phyloP scores from a whole-genome alignment of 2,113 vertebrate genomes.

The Hippocampus barbouri region DNA sequence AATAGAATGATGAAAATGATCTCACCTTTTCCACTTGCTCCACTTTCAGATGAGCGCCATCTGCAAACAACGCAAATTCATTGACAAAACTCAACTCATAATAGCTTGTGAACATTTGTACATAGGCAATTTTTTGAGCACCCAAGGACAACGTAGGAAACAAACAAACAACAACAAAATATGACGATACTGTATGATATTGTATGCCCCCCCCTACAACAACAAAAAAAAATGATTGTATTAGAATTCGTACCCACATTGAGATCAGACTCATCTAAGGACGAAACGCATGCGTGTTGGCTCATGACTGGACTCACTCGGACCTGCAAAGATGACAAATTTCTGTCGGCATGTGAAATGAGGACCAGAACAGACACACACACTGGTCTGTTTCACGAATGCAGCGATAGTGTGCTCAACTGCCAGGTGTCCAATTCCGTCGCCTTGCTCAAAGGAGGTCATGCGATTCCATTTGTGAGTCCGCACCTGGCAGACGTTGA shows the following conservation, averaged over 20 bases:
- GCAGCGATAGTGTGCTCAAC: too few relatives aligned
- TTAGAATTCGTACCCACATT: conserved; percentile 53
- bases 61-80: background rate
- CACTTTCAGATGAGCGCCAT: conserved; percentile 67
- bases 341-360: background rate
- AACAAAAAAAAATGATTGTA: background rate
- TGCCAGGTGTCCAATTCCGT: too few relatives aligned
- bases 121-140: background rate
- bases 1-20: background rate
- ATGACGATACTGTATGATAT: background rate
- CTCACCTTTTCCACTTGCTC: conserved; percentile 78
- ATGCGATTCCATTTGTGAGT: background rate
- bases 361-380: background rate
- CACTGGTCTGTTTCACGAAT: too few relatives aligned
- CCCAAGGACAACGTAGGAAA: background rate
- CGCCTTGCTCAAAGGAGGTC: background rate
- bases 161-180: background rate
- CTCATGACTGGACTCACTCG: conserved; percentile 64
- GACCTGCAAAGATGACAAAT: conserved; percentile 56
- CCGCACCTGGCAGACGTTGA: conserved; percentile 60
- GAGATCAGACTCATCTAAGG: conserved; percentile 51
- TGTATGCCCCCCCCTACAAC: background rate
- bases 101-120: background rate
- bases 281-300: conserved; percentile 54
- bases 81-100: background rate